phyloP scores from a whole-genome alignment of 2,797 vertebrate species.

The Tamandua tetradactyla region DNA sequence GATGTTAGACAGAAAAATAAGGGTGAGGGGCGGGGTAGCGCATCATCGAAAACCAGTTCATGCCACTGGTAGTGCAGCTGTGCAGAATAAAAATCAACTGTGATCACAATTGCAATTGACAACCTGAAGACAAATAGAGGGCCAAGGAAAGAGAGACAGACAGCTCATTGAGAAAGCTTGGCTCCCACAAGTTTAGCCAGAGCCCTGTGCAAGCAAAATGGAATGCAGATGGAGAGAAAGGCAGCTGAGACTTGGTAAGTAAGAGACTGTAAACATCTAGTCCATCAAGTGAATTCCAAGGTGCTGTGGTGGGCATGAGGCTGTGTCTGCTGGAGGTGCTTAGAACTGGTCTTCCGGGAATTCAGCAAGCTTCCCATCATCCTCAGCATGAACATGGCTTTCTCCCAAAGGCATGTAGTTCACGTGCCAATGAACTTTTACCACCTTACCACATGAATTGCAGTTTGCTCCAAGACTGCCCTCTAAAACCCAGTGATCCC shows the following conservation, averaged over 20 bases:
- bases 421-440: not conserved
- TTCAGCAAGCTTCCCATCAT: not conserved
- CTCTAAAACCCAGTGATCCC: not conserved
- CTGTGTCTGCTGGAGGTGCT: not conserved
- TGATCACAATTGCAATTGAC: slow-evolving; percentile 73
- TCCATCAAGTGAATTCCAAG: not conserved
- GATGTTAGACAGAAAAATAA: slow-evolving; percentile 56
- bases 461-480: not conserved
- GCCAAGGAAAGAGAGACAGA: slow-evolving; percentile 54
- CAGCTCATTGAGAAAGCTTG: slow-evolving; percentile 69
- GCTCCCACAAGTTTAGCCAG: slow-evolving; percentile 31
- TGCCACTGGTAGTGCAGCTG: slow-evolving; percentile 53
- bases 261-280: not conserved
- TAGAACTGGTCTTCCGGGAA: not conserved
- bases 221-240: slow-evolving; percentile 64
- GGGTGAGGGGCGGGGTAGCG: not conserved
- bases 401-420: not conserved
- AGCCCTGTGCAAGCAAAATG: slow-evolving; percentile 61
- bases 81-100: slow-evolving; percentile 55
- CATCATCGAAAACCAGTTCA: slow-evolving; percentile 40
- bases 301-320: not conserved
- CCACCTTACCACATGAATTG: not conserved
- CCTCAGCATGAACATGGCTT: not conserved
- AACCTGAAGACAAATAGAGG: slow-evolving; percentile 73
- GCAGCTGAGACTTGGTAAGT: not conserved